Evolutionary conservation across 2,113 vertebrate genomes (phyloP).

Genomic region (Phodopus roborovskii): DNA sequence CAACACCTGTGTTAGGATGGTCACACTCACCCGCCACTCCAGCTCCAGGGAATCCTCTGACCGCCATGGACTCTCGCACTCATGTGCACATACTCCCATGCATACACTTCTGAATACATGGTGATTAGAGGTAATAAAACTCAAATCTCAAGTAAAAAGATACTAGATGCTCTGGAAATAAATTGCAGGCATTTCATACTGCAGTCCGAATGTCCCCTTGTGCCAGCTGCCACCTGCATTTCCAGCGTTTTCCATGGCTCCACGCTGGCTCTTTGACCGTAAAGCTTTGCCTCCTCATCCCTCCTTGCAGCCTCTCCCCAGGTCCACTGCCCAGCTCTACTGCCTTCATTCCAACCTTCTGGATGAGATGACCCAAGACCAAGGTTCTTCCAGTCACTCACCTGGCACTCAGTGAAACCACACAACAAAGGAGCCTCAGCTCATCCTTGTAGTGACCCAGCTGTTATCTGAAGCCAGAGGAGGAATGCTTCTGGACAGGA

Average conservation of each 20-base stretch:
- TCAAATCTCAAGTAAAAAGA: background rate
- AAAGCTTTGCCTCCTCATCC: background rate
- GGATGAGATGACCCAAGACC: background rate
- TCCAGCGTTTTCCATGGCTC: background rate
- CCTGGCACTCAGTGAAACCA: background rate
- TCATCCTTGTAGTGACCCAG: background rate
- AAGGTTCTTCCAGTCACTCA: background rate
- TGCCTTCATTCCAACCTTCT: background rate
- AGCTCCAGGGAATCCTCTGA: background rate
- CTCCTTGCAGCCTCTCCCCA: accelerated
- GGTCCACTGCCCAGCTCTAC: background rate
- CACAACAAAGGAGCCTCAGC: background rate
- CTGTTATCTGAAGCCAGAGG: too few species aligned
- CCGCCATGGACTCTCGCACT: too few species aligned
- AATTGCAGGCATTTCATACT: background rate
- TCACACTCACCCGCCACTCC: background rate
- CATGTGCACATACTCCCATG: background rate
- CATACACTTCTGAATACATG: background rate
- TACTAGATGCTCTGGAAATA: background rate
- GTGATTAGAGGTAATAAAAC: background rate
- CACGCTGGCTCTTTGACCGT: too few species aligned
- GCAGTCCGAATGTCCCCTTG: background rate
- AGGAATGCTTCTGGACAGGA: background rate
- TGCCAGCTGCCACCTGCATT: background rate
- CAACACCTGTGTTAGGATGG: background rate